Percentiles rank a stretch among this genome's conserved stretches.
phyloP scores from a whole-genome alignment of 37 sponge, comb jelly and placozoan species.

The Theonella swinhoei region DNA sequence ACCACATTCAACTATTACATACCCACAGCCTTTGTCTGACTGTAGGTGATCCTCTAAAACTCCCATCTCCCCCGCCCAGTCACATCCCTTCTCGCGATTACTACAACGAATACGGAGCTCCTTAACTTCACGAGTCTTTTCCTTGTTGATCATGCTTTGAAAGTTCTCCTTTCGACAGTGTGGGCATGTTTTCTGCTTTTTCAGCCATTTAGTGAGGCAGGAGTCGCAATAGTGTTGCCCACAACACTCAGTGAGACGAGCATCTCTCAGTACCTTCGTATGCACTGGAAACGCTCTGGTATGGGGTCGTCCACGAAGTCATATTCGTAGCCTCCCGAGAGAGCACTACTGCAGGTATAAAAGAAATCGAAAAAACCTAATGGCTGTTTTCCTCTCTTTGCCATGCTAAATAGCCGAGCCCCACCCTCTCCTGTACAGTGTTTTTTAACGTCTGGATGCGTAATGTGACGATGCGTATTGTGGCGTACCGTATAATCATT shows the following conservation, averaged over 20 bases:
- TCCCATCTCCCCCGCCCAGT: conserved; percentile 13
- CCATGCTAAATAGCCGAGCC: background rate
- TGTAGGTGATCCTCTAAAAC: background rate
- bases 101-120: conserved; percentile 6
- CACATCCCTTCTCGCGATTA: conserved; percentile 6
- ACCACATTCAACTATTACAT: background rate
- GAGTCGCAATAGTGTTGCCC: conserved; percentile 26
- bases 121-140: background rate
- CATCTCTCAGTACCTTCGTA: background rate
- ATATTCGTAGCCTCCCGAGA: conserved; percentile 4
- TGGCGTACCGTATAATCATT: too few species aligned
- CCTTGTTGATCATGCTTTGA: conserved; percentile 4
- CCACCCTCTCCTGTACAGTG: too few species aligned
- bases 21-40: conserved; percentile 3
- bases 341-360: too few species aligned
- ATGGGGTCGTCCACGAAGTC: background rate
- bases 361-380: too few species aligned
- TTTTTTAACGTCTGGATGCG: too few species aligned
- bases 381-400: too few species aligned
- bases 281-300: background rate
- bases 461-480: background rate
- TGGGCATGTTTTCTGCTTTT: background rate
- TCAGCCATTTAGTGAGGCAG: background rate
- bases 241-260: conserved; percentile 2
- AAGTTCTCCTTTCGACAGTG: conserved; percentile 4